Evolutionary conservation across 2,797 vertebrate species (phyloP).

Genomic region (Dicrostonyx torquatus): DNA sequence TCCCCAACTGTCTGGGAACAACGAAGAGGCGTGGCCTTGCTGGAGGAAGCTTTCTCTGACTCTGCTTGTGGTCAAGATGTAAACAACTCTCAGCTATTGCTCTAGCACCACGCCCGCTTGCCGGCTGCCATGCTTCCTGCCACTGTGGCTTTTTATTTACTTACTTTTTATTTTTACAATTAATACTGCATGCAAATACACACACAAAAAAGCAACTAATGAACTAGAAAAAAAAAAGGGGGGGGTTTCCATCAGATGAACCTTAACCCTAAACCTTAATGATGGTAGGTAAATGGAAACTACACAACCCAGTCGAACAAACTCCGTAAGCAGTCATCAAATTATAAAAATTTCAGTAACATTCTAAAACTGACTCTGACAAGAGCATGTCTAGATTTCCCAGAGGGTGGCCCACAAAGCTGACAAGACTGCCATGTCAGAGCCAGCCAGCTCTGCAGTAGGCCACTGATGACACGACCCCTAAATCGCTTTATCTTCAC

Average conservation of each 20-base stretch:
- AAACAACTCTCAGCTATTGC: not conserved
- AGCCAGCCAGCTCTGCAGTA: not conserved
- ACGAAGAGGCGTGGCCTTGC: too few relatives aligned
- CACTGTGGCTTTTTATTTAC: not conserved
- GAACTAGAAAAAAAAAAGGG: not conserved
- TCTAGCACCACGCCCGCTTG: too few relatives aligned
- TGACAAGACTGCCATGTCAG: accelerated
- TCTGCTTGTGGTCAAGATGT: not conserved
- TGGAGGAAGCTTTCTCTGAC: not conserved
- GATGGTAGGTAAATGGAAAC: not conserved
- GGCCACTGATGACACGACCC: not conserved
- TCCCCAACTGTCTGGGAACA: not conserved
- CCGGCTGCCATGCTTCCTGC: not conserved
- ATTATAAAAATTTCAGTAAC: not conserved
- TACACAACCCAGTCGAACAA: not conserved
- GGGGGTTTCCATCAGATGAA: not conserved
- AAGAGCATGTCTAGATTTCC: not conserved
- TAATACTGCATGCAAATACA: not conserved
- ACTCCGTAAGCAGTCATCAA: not conserved
- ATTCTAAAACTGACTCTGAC: not conserved
- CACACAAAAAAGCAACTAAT: not conserved
- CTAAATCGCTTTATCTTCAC: not conserved
- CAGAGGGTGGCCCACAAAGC: not conserved
- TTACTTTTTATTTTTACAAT: constrained; percentile 9
- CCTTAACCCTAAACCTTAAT: not conserved